Evolutionary conservation across 2,113 vertebrate species (phyloP).

Genomic region (Trogon melanurus): DNA sequence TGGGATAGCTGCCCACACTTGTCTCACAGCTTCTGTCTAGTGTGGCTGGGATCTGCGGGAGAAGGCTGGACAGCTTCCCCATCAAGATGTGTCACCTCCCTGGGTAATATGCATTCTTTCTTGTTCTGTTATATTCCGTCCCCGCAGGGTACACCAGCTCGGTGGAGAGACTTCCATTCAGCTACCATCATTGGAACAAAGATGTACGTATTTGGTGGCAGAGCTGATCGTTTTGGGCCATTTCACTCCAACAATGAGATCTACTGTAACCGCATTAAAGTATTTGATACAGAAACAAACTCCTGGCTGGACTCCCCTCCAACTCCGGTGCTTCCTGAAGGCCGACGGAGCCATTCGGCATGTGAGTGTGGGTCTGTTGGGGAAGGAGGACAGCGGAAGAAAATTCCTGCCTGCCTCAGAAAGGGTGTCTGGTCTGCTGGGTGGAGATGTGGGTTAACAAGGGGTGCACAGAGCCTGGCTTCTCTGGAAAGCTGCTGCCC

Average conservation of each 20-base stretch:
- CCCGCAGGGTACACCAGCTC: conserved; percentile 88
- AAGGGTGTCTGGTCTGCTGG: background rate
- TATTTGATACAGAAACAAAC: conserved; percentile 93
- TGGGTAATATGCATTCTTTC: background rate
- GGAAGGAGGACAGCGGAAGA: background rate
- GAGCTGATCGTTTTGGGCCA: conserved; percentile 94
- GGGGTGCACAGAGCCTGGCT: background rate
- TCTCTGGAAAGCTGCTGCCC: background rate
- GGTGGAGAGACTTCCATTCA: conserved; percentile 98
- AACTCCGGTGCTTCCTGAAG: conserved; percentile 87
- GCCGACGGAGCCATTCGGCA: conserved; percentile 95
- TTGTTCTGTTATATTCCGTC: background rate
- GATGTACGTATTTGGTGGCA: conserved; percentile 97
- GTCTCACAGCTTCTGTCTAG: background rate
- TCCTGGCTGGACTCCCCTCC: conserved; percentile 89
- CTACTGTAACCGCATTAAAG: conserved; percentile 97
- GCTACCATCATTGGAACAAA: conserved; percentile 94
- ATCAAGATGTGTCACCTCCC: background rate
- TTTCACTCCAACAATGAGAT: conserved; percentile 99
- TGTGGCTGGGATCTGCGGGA: background rate
- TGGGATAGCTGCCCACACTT: background rate
- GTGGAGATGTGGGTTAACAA: background rate
- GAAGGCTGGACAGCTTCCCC: background rate
- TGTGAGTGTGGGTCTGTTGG: conserved; percentile 80
- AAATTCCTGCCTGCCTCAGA: background rate